Percentiles rank a stretch among this genome's conserved stretches.
phyloP scores from a whole-genome alignment of 2,797 vertebrate genomes.

The Cryptoprocta ferox region DNA sequence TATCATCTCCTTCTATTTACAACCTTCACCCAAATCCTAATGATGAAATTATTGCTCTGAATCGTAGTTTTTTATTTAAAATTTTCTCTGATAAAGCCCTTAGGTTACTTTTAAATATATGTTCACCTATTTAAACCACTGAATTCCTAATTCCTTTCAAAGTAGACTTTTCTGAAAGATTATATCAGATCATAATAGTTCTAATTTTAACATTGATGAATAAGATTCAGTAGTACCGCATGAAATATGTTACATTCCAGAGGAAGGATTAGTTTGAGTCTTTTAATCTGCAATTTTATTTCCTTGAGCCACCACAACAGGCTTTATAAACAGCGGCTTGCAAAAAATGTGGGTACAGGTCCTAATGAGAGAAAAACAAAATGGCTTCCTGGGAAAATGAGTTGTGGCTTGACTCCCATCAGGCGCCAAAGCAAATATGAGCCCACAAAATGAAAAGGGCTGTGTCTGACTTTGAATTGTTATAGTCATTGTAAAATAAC shows the following conservation, averaged over 20 bases:
- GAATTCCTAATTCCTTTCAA: not conserved
- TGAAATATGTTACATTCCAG: not conserved
- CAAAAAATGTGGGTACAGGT: not conserved
- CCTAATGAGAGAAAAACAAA: conserved; percentile 40
- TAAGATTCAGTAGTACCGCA: not conserved
- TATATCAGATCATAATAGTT: not conserved
- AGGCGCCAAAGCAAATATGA: conserved; percentile 8
- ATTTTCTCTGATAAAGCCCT: not conserved
- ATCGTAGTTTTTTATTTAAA: not conserved
- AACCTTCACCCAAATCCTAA: not conserved
- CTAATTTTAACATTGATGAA: not conserved
- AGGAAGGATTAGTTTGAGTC: not conserved
- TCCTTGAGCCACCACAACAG: conserved; percentile 40
- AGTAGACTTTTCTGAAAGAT: not conserved
- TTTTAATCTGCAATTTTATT: conserved; percentile 8
- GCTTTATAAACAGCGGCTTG: not conserved
- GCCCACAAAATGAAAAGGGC: not conserved
- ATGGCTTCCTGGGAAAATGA: conserved; percentile 32
- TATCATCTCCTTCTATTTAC: not conserved
- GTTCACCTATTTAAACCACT: not conserved
- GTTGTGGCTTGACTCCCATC: not conserved
- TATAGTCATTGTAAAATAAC: conserved; percentile 41
- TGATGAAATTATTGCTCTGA: not conserved
- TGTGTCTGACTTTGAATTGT: not conserved
- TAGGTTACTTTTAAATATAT: not conserved